Evolutionary conservation across 1,140 invertebrate species (phyloP).

Genomic region (Drosophila leontia): DNA sequence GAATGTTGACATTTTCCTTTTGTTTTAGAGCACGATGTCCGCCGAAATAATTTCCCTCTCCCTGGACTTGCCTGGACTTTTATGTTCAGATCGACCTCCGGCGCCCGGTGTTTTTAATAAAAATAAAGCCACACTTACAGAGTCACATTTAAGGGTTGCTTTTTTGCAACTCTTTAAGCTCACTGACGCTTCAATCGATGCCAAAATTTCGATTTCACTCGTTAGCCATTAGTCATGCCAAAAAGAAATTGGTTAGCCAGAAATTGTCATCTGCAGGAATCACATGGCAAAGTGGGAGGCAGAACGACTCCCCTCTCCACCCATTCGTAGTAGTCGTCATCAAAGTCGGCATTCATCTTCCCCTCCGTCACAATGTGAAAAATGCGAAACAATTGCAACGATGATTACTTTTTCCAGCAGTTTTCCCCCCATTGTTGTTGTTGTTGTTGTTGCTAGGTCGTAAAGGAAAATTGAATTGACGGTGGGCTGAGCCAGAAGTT

Average conservation of each 20-base stretch:
- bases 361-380: conserved; percentile 57
- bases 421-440: conserved; percentile 42
- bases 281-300: conserved; percentile 26
- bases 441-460: conserved; percentile 53
- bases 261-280: conserved; percentile 77
- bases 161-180: conserved; percentile 57
- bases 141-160: neutral
- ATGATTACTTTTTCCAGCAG: conserved; percentile 78
- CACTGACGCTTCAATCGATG: conserved; percentile 40
- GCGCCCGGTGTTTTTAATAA: conserved; percentile 49
- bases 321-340: conserved; percentile 54
- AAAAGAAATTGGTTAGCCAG: conserved; percentile 44
- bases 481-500: conserved; percentile 41
- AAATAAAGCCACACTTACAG: conserved; percentile 22
- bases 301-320: conserved; percentile 15
- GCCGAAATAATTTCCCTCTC: neutral
- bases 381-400: conserved; percentile 83
- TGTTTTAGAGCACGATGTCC: conserved; percentile 57
- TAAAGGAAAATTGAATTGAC: conserved; percentile 80
- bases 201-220: conserved; percentile 60
- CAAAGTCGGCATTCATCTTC: conserved; percentile 78
- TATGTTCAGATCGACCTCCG: conserved; percentile 37
- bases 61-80: conserved; percentile 28
- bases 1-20: conserved; percentile 54
- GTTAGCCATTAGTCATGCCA: conserved; percentile 62